Base-by-base conservation (phyloP, 2,113 vertebrate species). In the Pseudopipra pipra region DNA sequence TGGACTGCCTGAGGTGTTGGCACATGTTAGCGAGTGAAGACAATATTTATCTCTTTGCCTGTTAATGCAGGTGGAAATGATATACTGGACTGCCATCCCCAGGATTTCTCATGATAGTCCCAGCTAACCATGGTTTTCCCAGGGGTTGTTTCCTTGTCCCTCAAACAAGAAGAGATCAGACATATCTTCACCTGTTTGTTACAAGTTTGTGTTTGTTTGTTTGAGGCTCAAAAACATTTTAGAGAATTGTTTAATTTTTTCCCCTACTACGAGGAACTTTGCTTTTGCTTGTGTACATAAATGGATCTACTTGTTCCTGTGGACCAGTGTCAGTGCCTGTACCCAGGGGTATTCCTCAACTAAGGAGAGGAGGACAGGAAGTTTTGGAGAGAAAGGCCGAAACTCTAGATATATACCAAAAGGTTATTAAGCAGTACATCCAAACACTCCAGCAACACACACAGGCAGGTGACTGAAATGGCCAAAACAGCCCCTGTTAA, bases 21-120 rank as follows among this genome's bases (percentile, higher is more conserved):
- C 43, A 30, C 14, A 17, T 0, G 0, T 41, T 23, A 18, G 15
- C 0, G 1, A 78, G 55, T 51, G 0, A 0, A 82, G 47, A 41
- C 9, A 46, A 74, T 90, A 8, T 49, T 56, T 41, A 70, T 5
- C 24, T 33, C 79, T 86, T 24, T 24, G 61, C 14, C 22, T 31
- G 19, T 80, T 87, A 28, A 23, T 1, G 3, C 28, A 44, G 19
- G 14, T 85, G 24, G 66, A 74, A 73, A 17, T 44, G 15, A 17
- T 0, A 0, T 70, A 43, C 11, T 49, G 55, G 19, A 21, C 78
- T 66, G 49, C 10, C 17, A 28, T 8, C 21, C 15, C 11, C n/a
- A 54, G 56, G 33, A 46, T 70, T 87, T 66, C 51, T 59, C 10
- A 9, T 31, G 8, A 31, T 2, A 0, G 41, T 55, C 4, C 33